phyloP scores from a whole-genome alignment of 2,888 invertebrate species.

The Cosmia trapezina region DNA sequence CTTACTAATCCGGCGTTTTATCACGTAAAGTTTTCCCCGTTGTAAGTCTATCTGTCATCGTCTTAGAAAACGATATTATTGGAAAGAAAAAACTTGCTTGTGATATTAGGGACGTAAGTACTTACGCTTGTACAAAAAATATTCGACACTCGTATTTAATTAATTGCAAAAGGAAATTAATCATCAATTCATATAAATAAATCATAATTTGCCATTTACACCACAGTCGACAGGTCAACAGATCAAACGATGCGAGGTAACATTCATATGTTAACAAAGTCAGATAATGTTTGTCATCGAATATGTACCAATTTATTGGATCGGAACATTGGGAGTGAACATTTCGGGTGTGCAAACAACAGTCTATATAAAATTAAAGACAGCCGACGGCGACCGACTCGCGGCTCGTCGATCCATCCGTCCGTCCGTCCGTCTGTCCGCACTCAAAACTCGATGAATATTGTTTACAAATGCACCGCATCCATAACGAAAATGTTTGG shows the following conservation, averaged over 20 bases:
- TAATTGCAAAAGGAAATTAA: conserved; percentile 32
- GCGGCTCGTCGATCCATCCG: conserved; percentile 53
- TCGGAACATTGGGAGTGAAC: conserved; percentile 71
- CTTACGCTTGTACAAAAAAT: conserved; percentile 3
- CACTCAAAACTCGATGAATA: conserved; percentile 73
- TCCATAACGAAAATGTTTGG: conserved; percentile 81
- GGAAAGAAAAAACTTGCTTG: conserved; percentile 29
- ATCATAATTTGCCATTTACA: conserved; percentile 51
- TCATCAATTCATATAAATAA: too few relatives aligned
- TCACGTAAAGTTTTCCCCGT: conserved; percentile 48
- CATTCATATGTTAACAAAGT: conserved; percentile 54
- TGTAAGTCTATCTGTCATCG: conserved; percentile 42
- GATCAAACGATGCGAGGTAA: conserved; percentile 57
- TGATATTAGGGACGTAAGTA: background rate
- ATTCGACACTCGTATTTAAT: background rate
- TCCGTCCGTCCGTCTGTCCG: conserved; percentile 70
- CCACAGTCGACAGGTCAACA: conserved; percentile 44
- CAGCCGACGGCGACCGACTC: conserved; percentile 71
- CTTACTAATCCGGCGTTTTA: conserved; percentile 59
- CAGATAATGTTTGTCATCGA: conserved; percentile 71
- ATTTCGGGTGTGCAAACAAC: conserved; percentile 75
- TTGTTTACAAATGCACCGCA: conserved; percentile 84
- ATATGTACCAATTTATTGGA: conserved; percentile 71
- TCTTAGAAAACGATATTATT: conserved; percentile 26
- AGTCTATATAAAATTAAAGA: conserved; percentile 82